phyloP scores from a whole-genome alignment of 2,113 vertebrate species.

The Panurus biarmicus region DNA sequence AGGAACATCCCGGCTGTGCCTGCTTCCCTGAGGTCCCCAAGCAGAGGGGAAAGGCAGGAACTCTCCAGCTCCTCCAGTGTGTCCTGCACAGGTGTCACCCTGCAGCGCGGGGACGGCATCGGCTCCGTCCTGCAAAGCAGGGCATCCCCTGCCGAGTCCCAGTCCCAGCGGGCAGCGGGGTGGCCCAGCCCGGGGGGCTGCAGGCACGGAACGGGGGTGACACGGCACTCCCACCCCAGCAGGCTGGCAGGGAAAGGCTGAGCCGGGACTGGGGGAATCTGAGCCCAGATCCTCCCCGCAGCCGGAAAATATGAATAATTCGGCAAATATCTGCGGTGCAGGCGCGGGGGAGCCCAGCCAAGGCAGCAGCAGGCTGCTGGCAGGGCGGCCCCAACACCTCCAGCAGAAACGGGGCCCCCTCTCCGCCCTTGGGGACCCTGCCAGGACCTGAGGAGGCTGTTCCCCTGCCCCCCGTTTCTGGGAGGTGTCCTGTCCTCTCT shows the following conservation, averaged over 20 bases:
- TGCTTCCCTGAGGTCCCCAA: background rate
- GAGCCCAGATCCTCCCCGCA: constrained; percentile 27
- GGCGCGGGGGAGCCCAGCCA: constrained; percentile 32
- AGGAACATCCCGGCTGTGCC: background rate
- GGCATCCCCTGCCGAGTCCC: background rate
- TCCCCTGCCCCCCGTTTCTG: background rate
- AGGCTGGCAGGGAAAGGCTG: constrained; percentile 42
- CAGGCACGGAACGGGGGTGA: background rate
- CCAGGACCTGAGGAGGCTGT: background rate
- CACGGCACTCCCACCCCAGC: background rate
- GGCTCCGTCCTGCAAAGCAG: accelerated
- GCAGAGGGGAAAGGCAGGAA: background rate
- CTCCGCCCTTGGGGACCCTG: background rate
- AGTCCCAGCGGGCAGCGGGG: background rate
- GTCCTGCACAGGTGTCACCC: background rate
- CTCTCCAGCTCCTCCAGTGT: background rate
- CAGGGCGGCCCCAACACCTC: constrained; percentile 19
- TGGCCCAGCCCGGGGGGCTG: background rate
- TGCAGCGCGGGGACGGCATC: accelerated
- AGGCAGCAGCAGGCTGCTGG: constrained; percentile 49
- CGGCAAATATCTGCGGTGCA: constrained; percentile 56
- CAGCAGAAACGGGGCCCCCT: background rate
- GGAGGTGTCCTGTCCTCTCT: background rate
- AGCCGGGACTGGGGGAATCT: background rate
- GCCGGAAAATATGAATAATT: constrained; percentile 62